Evolutionary conservation across 2,797 vertebrate genomes (phyloP), one percentile per base, ranked within the genome.

Genomic region (Coreius guichenoti): DNA sequence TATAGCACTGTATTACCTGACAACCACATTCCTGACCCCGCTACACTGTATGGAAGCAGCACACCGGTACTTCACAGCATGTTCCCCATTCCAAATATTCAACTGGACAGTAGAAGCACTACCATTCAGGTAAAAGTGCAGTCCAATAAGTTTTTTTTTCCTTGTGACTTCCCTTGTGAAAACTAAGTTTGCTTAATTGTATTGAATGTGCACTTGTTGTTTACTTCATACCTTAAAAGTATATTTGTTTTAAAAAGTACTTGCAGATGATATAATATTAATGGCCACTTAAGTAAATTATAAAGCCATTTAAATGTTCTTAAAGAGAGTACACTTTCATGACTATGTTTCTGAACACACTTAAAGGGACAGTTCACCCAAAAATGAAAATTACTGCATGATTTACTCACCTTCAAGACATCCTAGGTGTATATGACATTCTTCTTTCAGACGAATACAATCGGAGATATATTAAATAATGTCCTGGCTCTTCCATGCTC

Each of bases 1-100:
- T 99, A 96, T 90, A 96, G 96, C 91, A 94, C 95, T 12, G 96
- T 96, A 86, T 96, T 96, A 0, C 92, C 97, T 0, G 85, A 84
- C 36, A 90, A 85, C 82, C 93, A 95, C 76, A 91, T 93, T 3
- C 73, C 91, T n/a, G 95, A 96, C 82, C 93, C 94, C 2, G 19
- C 90, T 3, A 91, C 93, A 72, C 93, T 96, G 91, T 97, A 96
- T 29, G 89, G 93, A 86, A 84, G 94, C 43, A 90, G 91, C 43
- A 88, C 93, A 0, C 91, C 93, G 69, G 94, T 92, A 67, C 89
- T 95, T 85, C 95, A 95, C 89, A 93, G 92, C 83, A 90, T 92
- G 74, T 93, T 91, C 87, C 90, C 92, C 23, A 91, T 93, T 5
- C 11, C 93, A 0, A 88, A 93, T 0, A 78, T 89, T 23, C 92